Evolutionary conservation across 1,140 invertebrate genomes (phyloP).

Genomic region (Nomia melanderi): DNA sequence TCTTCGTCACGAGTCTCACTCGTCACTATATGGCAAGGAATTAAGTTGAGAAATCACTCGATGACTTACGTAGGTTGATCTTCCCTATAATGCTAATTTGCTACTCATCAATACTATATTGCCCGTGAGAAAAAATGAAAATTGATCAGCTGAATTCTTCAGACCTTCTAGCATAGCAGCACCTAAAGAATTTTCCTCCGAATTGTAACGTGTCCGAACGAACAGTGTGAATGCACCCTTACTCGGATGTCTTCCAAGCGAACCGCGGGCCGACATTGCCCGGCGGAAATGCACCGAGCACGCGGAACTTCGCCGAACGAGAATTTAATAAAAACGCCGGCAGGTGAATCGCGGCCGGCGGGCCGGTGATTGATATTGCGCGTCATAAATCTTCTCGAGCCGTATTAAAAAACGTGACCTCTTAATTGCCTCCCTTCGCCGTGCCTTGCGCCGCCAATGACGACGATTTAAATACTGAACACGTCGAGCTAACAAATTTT

Average conservation of each 20-base stretch:
- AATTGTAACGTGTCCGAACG: too few species aligned
- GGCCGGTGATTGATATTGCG: slow-evolving; percentile 19
- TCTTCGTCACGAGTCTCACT: too few species aligned
- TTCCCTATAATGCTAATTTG: too few species aligned
- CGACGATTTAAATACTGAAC: not conserved
- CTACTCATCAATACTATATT: too few species aligned
- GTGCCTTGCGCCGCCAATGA: not conserved
- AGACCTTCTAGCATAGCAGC: not conserved
- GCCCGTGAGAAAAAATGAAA: too few species aligned
- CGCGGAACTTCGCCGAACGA: not conserved
- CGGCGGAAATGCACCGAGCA: not conserved
- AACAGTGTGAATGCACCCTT: too few species aligned
- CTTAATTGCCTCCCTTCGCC: not conserved
- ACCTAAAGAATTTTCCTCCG: too few species aligned
- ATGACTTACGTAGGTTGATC: too few species aligned
- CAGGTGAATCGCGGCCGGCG: slow-evolving; percentile 2
- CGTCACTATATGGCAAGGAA: too few species aligned
- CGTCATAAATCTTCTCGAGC: slow-evolving; percentile 12
- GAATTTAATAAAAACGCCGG: slow-evolving; percentile 31
- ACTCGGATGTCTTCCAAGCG: not conserved
- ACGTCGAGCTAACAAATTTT: too few species aligned
- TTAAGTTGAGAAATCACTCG: too few species aligned
- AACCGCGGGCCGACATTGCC: not conserved
- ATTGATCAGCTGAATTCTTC: too few species aligned
- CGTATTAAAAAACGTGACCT: slow-evolving; percentile 5